Evolutionary conservation across 2,113 vertebrate species (phyloP).

Genomic region (Paracanthobrama guichenoti): DNA sequence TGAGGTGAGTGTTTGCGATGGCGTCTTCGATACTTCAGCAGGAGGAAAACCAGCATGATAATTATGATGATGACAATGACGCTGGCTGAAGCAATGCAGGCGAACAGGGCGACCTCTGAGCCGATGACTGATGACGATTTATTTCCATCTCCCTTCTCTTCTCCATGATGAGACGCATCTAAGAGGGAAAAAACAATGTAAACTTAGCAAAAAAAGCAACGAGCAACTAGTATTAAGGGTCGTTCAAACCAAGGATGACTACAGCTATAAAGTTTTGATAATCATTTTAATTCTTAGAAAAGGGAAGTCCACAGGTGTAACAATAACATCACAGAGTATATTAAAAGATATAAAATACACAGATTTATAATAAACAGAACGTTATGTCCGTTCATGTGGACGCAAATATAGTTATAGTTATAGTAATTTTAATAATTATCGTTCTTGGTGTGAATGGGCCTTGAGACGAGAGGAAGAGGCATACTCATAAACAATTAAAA

Average conservation of each 20-base stretch:
- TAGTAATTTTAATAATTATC: neutral
- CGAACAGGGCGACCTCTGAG: slow-evolving; percentile 96
- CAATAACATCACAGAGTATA: too few relatives aligned
- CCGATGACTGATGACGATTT: slow-evolving; percentile 87
- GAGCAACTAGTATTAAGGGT: neutral
- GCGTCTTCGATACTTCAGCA: slow-evolving; percentile 94
- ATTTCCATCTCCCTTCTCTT: slow-evolving; percentile 72
- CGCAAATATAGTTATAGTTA: neutral
- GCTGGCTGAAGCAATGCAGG: slow-evolving; percentile 93
- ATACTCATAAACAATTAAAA: neutral
- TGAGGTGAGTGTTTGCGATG: slow-evolving; percentile 97
- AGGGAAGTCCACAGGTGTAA: too few relatives aligned
- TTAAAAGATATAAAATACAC: too few relatives aligned
- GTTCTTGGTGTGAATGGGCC: neutral
- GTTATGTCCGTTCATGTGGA: neutral
- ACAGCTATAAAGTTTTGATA: too few relatives aligned
- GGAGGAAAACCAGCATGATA: slow-evolving; percentile 94
- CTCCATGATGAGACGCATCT: slow-evolving; percentile 61
- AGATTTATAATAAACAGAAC: too few relatives aligned
- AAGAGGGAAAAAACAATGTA: neutral
- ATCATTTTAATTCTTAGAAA: too few relatives aligned
- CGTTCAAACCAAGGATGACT: neutral
- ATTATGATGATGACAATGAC: slow-evolving; percentile 98
- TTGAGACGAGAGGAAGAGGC: neutral
- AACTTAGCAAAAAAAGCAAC: neutral